These are phyloP conservation scores for Siphonodentalium dalli DNA, from an alignment of 2,888 invertebrate species.

Conservation along the genomic window DNA sequence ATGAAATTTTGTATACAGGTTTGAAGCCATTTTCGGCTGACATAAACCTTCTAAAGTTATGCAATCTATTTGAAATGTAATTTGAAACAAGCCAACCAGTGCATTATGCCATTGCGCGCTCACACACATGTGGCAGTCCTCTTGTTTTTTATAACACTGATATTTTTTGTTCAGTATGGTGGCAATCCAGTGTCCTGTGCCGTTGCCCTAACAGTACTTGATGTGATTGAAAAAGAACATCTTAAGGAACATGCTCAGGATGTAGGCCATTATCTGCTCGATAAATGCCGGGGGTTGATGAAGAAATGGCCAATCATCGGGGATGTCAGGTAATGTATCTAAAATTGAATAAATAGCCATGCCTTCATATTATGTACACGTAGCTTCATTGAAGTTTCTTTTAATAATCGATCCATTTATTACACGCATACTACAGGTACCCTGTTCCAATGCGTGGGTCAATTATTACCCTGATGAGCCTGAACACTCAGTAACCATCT, in stretches of 20 bases:
- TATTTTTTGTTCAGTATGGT: slow-evolving; percentile 77
- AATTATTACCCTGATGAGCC: too few relatives aligned
- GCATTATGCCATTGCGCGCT: too few relatives aligned
- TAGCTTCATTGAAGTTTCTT: neutral
- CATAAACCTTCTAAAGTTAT: too few relatives aligned
- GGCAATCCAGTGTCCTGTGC: slow-evolving; percentile 99
- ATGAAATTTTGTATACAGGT: too few relatives aligned
- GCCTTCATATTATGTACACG: too few relatives aligned
- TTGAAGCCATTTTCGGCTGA: too few relatives aligned
- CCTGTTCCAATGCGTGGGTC: neutral
- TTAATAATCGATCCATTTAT: neutral
- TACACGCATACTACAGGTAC: neutral
- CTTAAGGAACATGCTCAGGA: slow-evolving; percentile 81
- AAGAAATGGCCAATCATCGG: slow-evolving; percentile 80
- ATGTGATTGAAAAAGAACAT: slow-evolving; percentile 87
- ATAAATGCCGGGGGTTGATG: slow-evolving; percentile 73
- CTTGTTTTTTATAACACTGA: neutral
- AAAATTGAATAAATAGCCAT: too few relatives aligned
- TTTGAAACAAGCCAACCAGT: too few relatives aligned
- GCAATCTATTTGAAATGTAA: too few relatives aligned
- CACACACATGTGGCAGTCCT: too few relatives aligned
- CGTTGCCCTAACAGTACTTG: slow-evolving; percentile 91
- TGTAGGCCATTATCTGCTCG: slow-evolving; percentile 82
- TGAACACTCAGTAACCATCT: too few relatives aligned
- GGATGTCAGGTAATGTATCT: slow-evolving; percentile 66